These are phyloP conservation scores for Strongylocentrotus purpuratus DNA, from an alignment of 35 echinoderm and acorn worm species.

Conservation along the genomic window DNA sequence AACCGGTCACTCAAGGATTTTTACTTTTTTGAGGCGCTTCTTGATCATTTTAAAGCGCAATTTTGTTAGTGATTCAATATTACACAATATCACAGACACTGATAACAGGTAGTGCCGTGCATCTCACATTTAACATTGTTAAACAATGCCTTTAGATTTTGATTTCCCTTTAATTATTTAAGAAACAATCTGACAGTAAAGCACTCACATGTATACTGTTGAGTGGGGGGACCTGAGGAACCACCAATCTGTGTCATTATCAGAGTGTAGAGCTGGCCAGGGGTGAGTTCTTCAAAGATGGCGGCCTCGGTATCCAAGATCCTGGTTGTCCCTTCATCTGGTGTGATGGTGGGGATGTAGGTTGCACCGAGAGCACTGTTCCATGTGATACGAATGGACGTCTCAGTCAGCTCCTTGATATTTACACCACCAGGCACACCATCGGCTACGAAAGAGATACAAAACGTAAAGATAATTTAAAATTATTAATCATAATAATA, in stretches of 20 bases:
- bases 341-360: neutral
- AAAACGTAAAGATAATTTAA: neutral
- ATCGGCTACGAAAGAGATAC: neutral
- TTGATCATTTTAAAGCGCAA: no score
- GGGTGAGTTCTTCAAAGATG: neutral
- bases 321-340: neutral
- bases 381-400: conserved; percentile 49
- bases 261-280: conserved; percentile 26
- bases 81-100: no score
- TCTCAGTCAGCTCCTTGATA: conserved; percentile 49
- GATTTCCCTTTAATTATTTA: no score
- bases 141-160: no score
- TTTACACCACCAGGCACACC: conserved; percentile 61
- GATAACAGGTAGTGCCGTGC: no score
- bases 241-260: neutral
- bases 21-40: no score
- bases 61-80: no score
- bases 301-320: neutral
- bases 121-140: no score
- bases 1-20: no score
- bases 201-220: conserved; percentile 36
- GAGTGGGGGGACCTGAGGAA: neutral
- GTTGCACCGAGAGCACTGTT: neutral
- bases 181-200: no score
- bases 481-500: neutral